Conservation (phyloP, 2,797 vertebrate species). For the Knipowitschia caucasica region DNA sequence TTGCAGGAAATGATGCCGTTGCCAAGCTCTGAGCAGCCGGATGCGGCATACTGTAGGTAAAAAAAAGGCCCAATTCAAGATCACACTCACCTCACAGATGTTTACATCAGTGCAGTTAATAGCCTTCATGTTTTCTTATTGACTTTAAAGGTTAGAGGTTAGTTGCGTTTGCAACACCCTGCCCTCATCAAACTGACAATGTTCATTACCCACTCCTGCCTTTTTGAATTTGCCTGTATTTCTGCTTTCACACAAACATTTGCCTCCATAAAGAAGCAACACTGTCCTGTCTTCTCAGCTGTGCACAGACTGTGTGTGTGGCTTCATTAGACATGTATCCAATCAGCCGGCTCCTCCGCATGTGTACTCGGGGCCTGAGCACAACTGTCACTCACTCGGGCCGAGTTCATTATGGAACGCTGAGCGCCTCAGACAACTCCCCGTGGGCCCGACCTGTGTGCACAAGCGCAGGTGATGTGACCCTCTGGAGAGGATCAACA, state of each 20-base stretch:
- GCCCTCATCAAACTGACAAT: no score
- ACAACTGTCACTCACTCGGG: conserved; percentile 62
- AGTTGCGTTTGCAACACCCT: no score
- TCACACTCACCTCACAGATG: no score
- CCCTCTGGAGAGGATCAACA: conserved; percentile 52
- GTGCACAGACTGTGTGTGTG: conserved; percentile 13
- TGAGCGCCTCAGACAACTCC: conserved; percentile 61
- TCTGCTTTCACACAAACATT: conserved; percentile 26
- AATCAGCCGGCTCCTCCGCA: conserved; percentile 59
- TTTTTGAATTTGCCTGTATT: neutral
- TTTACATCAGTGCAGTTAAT: no score
- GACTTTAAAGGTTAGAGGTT: no score
- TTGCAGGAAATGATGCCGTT: no score
- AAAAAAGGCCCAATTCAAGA: no score
- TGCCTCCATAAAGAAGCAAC: conserved; percentile 9
- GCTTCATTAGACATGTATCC: conserved; percentile 65
- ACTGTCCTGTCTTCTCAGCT: conserved; percentile 32
- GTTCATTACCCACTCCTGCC: neutral
- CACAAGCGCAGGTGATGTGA: conserved; percentile 58
- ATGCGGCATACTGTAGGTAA: no score
- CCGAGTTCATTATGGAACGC: conserved; percentile 68
- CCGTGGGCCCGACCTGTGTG: conserved; percentile 53
- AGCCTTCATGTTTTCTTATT: no score
- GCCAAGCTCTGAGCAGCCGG: no score
- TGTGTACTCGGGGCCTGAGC: conserved; percentile 50